Percentiles rank a stretch among this genome's conserved stretches.
Conservation (phyloP, 2,888 invertebrate species). For the Cybosia mesomella region DNA sequence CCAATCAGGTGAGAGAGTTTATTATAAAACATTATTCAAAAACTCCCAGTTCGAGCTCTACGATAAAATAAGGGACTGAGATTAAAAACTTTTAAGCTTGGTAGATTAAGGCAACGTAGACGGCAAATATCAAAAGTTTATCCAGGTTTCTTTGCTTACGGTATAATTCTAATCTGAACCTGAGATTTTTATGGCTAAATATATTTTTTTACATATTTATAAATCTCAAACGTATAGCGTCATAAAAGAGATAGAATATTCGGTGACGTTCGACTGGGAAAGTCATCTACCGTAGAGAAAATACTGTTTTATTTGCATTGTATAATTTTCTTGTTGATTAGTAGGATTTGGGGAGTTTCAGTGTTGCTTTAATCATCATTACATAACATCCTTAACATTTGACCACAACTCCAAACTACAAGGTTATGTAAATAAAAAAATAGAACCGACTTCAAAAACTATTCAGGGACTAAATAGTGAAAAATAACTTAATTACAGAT, state of each 20-base stretch:
- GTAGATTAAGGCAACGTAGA: constrained; percentile 51
- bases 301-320: no score
- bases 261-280: no score
- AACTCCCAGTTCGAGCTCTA: constrained; percentile 25
- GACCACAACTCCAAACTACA: neutral
- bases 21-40: constrained; percentile 38
- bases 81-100: constrained; percentile 63
- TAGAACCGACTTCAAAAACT: no score
- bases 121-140: constrained; percentile 51
- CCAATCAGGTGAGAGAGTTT: constrained; percentile 94
- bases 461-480: no score
- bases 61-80: constrained; percentile 48
- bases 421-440: neutral
- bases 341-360: no score
- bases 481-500: no score
- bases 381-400: neutral
- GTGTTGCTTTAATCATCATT: no score
- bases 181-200: neutral
- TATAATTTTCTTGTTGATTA: no score
- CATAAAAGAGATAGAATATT: neutral
- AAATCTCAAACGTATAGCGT: neutral
- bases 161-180: constrained; percentile 22
- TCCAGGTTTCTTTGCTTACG: constrained; percentile 23
- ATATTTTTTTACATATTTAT: neutral
- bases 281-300: no score